A percentile compares a stretch with the other conserved stretches of the same genome.
Evolutionary conservation across 2,888 invertebrate species (phyloP).

Genomic region (Diploptera punctata): DNA sequence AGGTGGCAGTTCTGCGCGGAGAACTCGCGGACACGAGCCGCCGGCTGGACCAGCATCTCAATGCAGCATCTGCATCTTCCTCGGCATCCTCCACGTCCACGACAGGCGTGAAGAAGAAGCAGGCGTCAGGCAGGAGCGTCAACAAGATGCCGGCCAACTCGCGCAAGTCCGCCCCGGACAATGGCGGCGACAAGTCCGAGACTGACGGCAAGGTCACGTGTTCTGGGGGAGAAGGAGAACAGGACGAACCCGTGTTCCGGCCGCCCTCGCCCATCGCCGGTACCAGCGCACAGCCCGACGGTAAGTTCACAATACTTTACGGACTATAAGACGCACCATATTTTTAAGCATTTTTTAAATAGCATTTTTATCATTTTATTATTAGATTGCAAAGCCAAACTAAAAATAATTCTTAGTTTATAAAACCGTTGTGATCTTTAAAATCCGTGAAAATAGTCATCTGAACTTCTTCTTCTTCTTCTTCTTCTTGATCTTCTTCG

Average conservation of each 20-base stretch:
- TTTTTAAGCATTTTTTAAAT: no score
- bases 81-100: conserved; percentile 21
- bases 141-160: conserved; percentile 46
- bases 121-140: not conserved
- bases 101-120: conserved; percentile 13
- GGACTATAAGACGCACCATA: no score
- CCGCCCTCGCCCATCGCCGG: conserved; percentile 49
- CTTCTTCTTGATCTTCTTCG: not conserved
- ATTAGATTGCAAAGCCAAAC: no score
- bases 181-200: conserved; percentile 4
- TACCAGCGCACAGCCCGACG: conserved; percentile 47
- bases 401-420: no score
- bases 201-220: conserved; percentile 12
- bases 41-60: conserved; percentile 52
- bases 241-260: conserved; percentile 35
- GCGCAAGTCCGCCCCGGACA: not conserved
- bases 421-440: no score
- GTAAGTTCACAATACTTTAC: conserved; percentile 42
- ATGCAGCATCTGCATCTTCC: conserved; percentile 32
- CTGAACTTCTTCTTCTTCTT: not conserved
- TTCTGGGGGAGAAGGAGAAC: conserved; percentile 23
- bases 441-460: not conserved
- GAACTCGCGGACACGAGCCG: conserved; percentile 62
- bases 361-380: no score
- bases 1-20: conserved; percentile 61